phyloP scores from a whole-genome alignment of 2,113 vertebrate species.

The Erythrolamprus reginae region DNA sequence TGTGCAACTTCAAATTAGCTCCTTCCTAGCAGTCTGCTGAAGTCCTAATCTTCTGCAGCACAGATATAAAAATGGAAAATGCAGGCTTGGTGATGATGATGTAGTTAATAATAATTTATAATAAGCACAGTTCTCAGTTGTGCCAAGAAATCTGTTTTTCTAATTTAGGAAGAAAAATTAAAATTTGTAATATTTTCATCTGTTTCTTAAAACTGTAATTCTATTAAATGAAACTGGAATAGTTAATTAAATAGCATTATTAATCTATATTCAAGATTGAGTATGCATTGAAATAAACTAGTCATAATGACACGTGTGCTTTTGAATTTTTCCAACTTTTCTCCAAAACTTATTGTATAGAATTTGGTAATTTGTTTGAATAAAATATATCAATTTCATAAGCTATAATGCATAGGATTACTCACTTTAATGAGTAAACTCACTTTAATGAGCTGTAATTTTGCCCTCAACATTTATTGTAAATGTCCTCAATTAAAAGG shows the following conservation, averaged over 20 bases:
- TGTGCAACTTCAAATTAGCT: slow-evolving; percentile 1
- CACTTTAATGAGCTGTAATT: background rate
- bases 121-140: background rate
- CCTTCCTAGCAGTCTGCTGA: background rate
- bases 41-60: background rate
- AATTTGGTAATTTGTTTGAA: background rate
- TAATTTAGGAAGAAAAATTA: background rate
- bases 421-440: background rate
- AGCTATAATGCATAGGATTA: background rate
- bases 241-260: background rate
- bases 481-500: background rate
- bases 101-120: background rate
- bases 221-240: background rate
- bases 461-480: background rate
- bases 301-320: background rate
- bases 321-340: background rate
- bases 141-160: background rate
- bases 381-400: slow-evolving; percentile 14
- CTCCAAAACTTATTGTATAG: background rate
- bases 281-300: background rate
- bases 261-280: background rate
- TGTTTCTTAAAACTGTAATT: background rate
- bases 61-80: background rate
- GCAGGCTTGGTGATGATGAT: background rate
- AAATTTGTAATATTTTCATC: background rate